Conservation (phyloP, 1,140 invertebrate species). For the Zaprionus gabonicus region DNA sequence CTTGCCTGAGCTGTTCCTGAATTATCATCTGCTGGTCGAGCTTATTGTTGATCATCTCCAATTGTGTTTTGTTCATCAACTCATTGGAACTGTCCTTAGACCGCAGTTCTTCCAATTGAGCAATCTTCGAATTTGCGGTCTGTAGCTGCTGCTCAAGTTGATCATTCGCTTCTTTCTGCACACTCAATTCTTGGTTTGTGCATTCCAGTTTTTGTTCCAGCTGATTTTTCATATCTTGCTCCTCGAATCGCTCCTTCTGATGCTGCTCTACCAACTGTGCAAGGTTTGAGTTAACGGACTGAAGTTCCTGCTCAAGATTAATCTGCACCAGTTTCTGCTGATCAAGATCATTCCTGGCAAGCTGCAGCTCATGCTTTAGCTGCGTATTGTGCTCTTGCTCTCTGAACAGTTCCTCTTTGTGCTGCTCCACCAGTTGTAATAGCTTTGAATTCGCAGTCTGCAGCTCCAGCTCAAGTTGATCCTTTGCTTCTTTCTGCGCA, state of each 20-base stretch:
- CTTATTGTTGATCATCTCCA: not conserved
- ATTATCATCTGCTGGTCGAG: not conserved
- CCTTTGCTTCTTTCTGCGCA: not conserved
- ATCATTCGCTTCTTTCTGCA: not conserved
- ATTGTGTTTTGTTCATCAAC: not conserved
- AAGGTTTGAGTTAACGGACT: not conserved
- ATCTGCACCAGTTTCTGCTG: not conserved
- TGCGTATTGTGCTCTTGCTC: not conserved
- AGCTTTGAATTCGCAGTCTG: too few relatives aligned
- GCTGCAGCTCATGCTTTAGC: not conserved
- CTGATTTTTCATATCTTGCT: not conserved
- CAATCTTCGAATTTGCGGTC: not conserved
- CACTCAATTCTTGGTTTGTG: not conserved
- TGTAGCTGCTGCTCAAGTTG: not conserved
- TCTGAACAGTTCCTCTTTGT: too few relatives aligned
- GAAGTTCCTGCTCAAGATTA: not conserved
- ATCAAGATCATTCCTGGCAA: not conserved
- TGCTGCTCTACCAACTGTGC: not conserved
- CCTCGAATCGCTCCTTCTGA: not conserved
- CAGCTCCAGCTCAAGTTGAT: not conserved
- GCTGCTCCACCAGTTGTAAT: too few relatives aligned
- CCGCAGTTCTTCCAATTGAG: not conserved
- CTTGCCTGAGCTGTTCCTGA: not conserved
- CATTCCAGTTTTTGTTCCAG: not conserved
- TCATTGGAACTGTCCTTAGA: not conserved